Evolutionary conservation across 2,113 vertebrate genomes (phyloP).

Genomic region (Rhodinocichla rosea): DNA sequence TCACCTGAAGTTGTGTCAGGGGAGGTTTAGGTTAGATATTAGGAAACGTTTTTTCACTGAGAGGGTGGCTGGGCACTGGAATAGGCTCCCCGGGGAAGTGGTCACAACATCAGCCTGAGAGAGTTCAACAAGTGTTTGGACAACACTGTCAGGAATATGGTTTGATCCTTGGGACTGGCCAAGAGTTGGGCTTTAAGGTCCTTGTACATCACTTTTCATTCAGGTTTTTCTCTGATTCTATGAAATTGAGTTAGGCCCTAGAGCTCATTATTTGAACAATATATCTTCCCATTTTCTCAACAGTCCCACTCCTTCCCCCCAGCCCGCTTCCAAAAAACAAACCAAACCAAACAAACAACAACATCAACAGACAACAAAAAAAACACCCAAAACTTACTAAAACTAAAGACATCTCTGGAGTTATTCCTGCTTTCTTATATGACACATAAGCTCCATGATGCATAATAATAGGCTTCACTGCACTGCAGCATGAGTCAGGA

Average conservation of each 20-base stretch:
- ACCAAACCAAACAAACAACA: background rate
- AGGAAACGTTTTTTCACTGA: background rate
- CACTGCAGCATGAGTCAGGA: background rate
- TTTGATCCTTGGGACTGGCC: background rate
- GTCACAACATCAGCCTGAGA: background rate
- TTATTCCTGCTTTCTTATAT: background rate
- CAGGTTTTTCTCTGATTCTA: background rate
- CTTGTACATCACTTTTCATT: background rate
- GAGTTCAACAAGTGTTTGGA: accelerated
- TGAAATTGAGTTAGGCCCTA: background rate
- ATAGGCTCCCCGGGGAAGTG: background rate
- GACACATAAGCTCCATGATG: background rate
- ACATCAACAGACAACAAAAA: too few relatives aligned
- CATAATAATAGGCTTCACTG: background rate
- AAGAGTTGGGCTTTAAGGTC: background rate
- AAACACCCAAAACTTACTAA: background rate
- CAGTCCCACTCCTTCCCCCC: background rate
- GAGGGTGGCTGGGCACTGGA: background rate
- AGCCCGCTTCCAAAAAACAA: background rate
- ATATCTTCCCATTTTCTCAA: background rate
- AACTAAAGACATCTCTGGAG: background rate
- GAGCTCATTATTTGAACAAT: background rate
- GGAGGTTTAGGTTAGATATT: background rate
- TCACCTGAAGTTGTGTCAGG: background rate
- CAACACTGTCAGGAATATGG: background rate